Conservation (phyloP, 2,797 vertebrate genomes). For the Crax fasciolata region DNA sequence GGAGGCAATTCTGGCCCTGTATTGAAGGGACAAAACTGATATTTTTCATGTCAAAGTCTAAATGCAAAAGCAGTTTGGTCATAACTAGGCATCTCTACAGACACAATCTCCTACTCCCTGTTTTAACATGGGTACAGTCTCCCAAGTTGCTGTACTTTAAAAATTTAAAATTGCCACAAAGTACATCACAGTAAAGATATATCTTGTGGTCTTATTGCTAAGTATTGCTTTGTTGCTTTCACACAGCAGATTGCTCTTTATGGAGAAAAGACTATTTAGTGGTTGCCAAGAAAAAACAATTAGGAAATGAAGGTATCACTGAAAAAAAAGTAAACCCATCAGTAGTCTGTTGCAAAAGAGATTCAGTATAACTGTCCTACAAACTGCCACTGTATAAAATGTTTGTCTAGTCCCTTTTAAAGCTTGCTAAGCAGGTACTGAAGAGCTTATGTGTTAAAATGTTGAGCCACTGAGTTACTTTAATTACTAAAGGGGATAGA, state of each 20-base stretch:
- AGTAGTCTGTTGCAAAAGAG: not conserved
- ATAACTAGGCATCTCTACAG: not conserved
- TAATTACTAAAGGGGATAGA: not conserved
- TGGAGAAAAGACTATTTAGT: slow-evolving; percentile 71
- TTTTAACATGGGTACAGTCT: not conserved
- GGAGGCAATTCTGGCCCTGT: not conserved
- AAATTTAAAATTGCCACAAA: slow-evolving; percentile 77
- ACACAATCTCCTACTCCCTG: not conserved
- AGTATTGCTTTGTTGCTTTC: slow-evolving; percentile 79
- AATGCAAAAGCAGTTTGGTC: not conserved
- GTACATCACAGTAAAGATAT: slow-evolving; percentile 79
- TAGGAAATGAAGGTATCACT: not conserved
- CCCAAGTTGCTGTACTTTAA: not conserved
- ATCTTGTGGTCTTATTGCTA: slow-evolving; percentile 79
- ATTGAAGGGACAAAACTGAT: not conserved
- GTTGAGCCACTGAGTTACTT: not conserved
- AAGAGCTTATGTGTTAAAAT: not conserved
- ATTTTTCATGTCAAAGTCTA: not conserved
- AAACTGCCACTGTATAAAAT: not conserved
- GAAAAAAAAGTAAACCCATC: not conserved
- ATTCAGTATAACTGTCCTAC: not conserved
- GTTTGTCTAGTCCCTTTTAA: not conserved
- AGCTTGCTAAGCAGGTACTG: not conserved
- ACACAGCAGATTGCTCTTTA: slow-evolving; percentile 80
- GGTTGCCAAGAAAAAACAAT: slow-evolving; percentile 72